phyloP scores from a whole-genome alignment of 2,113 vertebrate species.

The Calonectris borealis region DNA sequence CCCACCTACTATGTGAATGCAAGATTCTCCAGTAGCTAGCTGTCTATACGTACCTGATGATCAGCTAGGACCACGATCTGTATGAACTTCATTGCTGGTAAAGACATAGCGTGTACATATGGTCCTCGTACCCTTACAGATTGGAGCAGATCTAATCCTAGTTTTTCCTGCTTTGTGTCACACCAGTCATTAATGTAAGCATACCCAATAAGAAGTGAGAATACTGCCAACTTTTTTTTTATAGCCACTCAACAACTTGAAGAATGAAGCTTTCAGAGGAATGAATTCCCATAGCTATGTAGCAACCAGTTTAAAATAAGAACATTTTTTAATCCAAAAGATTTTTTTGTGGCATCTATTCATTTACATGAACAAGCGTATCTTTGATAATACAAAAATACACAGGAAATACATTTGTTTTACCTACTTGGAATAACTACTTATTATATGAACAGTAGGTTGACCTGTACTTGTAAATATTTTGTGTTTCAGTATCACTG shows the following conservation, averaged over 20 bases:
- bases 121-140: not conserved
- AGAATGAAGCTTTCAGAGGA: not conserved
- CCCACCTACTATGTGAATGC: not conserved
- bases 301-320: not conserved
- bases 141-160: not conserved
- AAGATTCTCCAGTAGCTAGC: not conserved
- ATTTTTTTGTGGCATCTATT: not conserved
- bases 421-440: not conserved
- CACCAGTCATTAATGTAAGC: not conserved
- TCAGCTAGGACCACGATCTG: not conserved
- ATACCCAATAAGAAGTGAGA: not conserved
- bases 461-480: not conserved
- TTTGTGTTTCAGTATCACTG: not conserved
- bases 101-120: not conserved
- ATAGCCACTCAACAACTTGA: not conserved
- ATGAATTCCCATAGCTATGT: not conserved
- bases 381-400: not conserved
- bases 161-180: not conserved
- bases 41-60: not conserved
- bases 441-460: not conserved
- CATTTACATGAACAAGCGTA: not conserved
- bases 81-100: not conserved
- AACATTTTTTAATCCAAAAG: not conserved
- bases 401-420: not conserved
- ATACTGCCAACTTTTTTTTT: not conserved